Evolutionary conservation across 2,797 vertebrate genomes (phyloP).

Genomic region (Sebastolobus altivelis): DNA sequence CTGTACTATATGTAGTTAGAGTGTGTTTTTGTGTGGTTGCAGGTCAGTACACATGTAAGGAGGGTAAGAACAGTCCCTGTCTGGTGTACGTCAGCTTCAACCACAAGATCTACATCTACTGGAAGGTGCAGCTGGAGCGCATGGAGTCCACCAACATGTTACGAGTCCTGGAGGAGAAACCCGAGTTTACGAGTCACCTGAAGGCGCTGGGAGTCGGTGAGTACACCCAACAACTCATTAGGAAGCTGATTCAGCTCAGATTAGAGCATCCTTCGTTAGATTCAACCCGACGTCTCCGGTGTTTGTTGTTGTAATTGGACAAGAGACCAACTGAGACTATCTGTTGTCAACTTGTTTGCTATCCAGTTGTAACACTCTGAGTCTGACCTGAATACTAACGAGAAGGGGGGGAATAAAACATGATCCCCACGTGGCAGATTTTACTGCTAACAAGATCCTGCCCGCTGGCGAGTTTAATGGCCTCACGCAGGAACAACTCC

Average conservation of each 20-base stretch:
- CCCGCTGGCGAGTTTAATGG: neutral
- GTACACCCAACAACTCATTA: constrained; percentile 47
- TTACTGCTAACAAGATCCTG: constrained; percentile 17
- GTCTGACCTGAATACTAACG: constrained; percentile 46
- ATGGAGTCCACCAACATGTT: constrained; percentile 96
- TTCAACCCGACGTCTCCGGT: neutral
- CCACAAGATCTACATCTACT: constrained; percentile 98
- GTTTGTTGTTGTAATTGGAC: constrained; percentile 25
- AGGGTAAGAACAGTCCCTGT: constrained; percentile 93
- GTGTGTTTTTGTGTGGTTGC: constrained; percentile 17
- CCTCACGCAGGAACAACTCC: neutral
- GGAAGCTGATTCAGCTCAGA: neutral
- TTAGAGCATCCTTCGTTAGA: neutral
- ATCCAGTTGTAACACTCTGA: neutral
- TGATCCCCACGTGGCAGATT: constrained; percentile 9
- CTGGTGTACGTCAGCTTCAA: constrained; percentile 97
- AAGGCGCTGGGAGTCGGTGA: constrained; percentile 89
- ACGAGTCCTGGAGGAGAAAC: constrained; percentile 89
- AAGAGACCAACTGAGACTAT: constrained; percentile 9
- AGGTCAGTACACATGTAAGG: constrained; percentile 97
- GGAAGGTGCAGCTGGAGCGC: constrained; percentile 94
- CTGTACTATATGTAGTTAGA: neutral
- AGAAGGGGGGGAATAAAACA: constrained; percentile 3
- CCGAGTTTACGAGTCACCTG: constrained; percentile 85
- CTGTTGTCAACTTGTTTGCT: constrained; percentile 16